phyloP scores from a whole-genome alignment of 2,888 invertebrate species.

The Listrodromus nycthemerus region DNA sequence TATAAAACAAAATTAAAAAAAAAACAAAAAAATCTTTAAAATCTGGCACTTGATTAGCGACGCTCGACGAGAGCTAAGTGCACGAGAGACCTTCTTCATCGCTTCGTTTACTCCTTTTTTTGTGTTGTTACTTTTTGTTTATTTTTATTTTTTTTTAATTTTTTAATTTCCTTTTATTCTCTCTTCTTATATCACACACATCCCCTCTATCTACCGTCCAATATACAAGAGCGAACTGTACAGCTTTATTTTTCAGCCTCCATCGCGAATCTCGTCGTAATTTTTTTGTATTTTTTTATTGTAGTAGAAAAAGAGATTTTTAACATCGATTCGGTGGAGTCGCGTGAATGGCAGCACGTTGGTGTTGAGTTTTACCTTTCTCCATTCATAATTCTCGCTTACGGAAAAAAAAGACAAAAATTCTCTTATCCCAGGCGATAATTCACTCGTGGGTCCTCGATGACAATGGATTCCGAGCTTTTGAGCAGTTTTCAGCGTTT shows the following conservation, averaged over 20 bases:
- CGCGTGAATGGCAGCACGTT: slow-evolving; percentile 43
- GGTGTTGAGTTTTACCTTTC: slow-evolving; percentile 19
- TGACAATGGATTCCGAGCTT: slow-evolving; percentile 42
- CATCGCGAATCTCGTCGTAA: slow-evolving; percentile 68
- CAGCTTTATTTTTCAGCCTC: slow-evolving; percentile 63
- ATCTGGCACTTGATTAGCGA: slow-evolving; percentile 50
- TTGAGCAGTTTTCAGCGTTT: slow-evolving; percentile 60
- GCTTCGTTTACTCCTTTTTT: slow-evolving; percentile 4
- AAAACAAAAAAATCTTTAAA: neutral
- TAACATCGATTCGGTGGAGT: slow-evolving; percentile 50
- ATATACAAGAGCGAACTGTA: slow-evolving; percentile 70
- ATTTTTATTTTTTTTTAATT: slow-evolving; percentile 15
- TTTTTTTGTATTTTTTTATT: slow-evolving; percentile 19
- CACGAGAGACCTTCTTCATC: slow-evolving; percentile 33
- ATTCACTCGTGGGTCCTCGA: slow-evolving; percentile 11
- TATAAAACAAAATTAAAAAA: slow-evolving; percentile 23
- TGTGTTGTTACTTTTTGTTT: slow-evolving; percentile 10
- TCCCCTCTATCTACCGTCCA: slow-evolving; percentile 56
- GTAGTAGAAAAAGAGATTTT: slow-evolving; percentile 72
- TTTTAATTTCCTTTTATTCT: slow-evolving; percentile 24
- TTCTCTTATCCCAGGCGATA: neutral
- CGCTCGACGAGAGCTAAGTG: slow-evolving; percentile 45
- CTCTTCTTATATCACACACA: slow-evolving; percentile 62
- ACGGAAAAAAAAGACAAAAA: slow-evolving; percentile 9
- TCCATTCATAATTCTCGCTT: slow-evolving; percentile 15